Evolutionary conservation across 2,113 vertebrate species (phyloP), one percentile per base, ranked within the genome.

Genomic region (Xiphophorus hellerii): DNA sequence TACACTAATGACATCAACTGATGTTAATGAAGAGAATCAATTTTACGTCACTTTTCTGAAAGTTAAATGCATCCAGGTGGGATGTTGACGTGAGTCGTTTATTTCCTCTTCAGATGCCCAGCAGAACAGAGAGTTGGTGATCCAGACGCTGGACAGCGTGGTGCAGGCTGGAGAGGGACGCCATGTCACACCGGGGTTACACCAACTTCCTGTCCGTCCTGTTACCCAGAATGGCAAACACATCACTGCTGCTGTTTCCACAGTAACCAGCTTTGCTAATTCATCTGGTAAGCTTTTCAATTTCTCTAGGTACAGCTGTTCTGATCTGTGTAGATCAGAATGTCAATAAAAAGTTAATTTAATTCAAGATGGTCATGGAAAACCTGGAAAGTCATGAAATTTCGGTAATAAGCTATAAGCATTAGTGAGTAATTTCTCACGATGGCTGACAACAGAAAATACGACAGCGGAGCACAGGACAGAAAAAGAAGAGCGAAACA

Each of bases 201-300:
- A 99, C 84, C 97, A 97, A 70, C 96, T 99, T 3, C 97, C 97
- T 0, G 94, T 98, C 66, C 93, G 96, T 22, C 92, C 96, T 0
- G 90, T 98, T 84, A 96, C 96, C n/a, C 96, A 98, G 90, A 99
- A 98, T 0, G 98, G 97, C 66, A 98, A 97, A 87, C 96, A 98
- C 79, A 80, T 80, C 83, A 66, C 76, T 73, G 70, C 87, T 1
- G 92, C 94, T 0, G 76, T 97, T 54, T 94, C 96, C 88, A 89
- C 94, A 9, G 94, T 92, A 83, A 95, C 94, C 83, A 84, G 96
- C 82, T 66, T 96, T 0, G 73, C 94, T 85, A 95, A 81, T 44
- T 30, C 97, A 79, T 97, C 97, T 3, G 96, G 98, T 99, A 94
- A 71, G 92, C 48, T 29, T 2, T 51, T 27, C 1, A 30, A 42